Evolutionary conservation across 2,888 invertebrate species (phyloP), one percentile per base, ranked within the genome.

Genomic region (Chelonus formosanus): DNA sequence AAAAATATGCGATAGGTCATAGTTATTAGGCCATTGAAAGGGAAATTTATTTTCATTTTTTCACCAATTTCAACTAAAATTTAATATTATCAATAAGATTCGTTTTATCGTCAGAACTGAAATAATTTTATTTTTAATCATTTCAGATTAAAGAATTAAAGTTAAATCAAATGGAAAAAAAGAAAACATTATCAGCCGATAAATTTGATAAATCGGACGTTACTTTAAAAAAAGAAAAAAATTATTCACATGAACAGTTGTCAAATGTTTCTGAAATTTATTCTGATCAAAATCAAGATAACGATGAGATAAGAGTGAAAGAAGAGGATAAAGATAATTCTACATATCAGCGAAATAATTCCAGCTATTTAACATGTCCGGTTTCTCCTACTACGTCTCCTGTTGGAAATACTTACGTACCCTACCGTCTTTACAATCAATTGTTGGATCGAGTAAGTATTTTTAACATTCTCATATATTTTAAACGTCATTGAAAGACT

Each of bases 401-500:
- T 54, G 73, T 74, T 63, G 73, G 77, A 59, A 76, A 80, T 56
- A 78, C 79, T 66, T 83, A 76, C 67, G 83, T 84, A 67, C 81
- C 84, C 52, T 84, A 82, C 74, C 77, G 79, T 61, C 74, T 83
- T 64, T 84, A 80, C 70, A 80, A 73, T 73, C 80, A 83, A 72
- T 73, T 84, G 53, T 69, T 82, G 67, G 80, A 84, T 68, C 80
- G 80, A 78, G 84, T 84, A 71, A 75, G 72, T 72, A 63, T 61
- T 5, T 35, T 55, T 65, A 58, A 20, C 20, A 20, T 20, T 20
- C 20, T 20, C 1, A 20, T 20, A 2, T 20, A 20, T 20, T 20
- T 20, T 20, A 20, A 20, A 20, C 2, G 1, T 20, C 20, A 20
- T 20, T 20, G 20, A 20, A 20, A 20, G 2, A 2, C 20, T 20